Conservation (phyloP, 2,113 vertebrate genomes). For the Pogonocichla stellata region DNA sequence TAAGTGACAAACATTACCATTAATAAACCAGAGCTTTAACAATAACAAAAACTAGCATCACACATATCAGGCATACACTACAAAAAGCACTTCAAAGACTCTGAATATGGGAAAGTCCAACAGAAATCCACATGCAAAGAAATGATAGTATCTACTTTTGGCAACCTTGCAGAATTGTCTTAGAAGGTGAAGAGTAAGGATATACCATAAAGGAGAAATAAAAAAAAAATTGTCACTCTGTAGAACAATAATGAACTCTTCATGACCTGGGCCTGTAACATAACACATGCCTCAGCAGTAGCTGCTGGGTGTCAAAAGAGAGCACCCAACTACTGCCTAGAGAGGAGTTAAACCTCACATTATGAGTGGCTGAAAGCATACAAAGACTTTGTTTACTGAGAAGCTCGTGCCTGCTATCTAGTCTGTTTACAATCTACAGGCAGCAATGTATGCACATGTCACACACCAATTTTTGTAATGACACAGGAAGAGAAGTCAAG, state of each 20-base stretch:
- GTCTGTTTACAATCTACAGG: neutral
- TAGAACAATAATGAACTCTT: neutral
- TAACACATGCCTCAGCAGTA: neutral
- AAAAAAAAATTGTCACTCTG: neutral
- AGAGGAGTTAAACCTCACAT: neutral
- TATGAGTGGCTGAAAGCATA: neutral
- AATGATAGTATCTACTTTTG: neutral
- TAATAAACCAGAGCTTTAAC: neutral
- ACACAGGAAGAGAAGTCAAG: neutral
- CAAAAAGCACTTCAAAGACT: neutral
- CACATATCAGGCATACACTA: neutral
- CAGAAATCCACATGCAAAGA: neutral
- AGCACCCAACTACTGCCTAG: neutral
- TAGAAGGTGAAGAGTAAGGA: neutral
- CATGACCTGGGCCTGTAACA: neutral
- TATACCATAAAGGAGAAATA: neutral
- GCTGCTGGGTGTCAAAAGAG: neutral
- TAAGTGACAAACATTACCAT: neutral
- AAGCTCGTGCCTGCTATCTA: neutral
- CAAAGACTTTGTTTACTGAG: neutral
- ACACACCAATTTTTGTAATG: neutral
- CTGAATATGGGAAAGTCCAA: neutral
- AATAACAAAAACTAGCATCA: neutral
- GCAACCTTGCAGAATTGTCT: neutral
- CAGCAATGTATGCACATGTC: neutral